Conservation (phyloP, 1,140 invertebrate genomes). For the Sarcophaga peregrina region DNA sequence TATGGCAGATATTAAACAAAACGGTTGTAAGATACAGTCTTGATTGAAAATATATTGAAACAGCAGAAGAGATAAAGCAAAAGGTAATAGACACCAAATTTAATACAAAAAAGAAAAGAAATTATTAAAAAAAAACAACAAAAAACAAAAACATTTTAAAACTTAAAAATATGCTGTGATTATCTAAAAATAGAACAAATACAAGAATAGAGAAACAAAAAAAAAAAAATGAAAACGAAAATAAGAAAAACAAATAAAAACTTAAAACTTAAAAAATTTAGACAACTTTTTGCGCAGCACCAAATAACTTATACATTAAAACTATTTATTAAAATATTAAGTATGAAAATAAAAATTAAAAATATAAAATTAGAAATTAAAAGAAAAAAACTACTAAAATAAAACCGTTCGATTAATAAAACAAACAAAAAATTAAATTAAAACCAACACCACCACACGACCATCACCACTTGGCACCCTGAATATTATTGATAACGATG, state of each 20-base stretch:
- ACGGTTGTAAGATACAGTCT: too few relatives aligned
- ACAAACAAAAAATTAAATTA: too few relatives aligned
- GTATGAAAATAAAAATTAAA: too few relatives aligned
- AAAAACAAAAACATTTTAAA: not conserved
- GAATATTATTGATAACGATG: not conserved
- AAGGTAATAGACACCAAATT: not conserved
- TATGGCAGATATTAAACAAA: not conserved
- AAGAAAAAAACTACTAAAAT: too few relatives aligned
- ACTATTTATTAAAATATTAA: too few relatives aligned
- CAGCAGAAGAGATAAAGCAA: not conserved
- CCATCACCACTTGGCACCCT: not conserved
- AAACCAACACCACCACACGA: too few relatives aligned
- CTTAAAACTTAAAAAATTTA: not conserved
- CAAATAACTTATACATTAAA: too few relatives aligned
- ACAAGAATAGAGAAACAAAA: not conserved
- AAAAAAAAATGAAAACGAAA: too few relatives aligned
- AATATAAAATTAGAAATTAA: too few relatives aligned
- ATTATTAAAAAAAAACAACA: not conserved
- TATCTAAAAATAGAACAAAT: not conserved
- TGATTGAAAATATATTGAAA: not conserved
- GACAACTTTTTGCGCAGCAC: conserved; percentile 20
- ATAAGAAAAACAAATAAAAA: not conserved
- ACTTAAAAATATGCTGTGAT: conserved; percentile 22
- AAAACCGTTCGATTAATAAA: too few relatives aligned
- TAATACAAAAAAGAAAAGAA: not conserved